Evolutionary conservation across 1,140 invertebrate species (phyloP), one percentile per base, ranked within the genome.

Genomic region (Lasaia peninsularis): DNA sequence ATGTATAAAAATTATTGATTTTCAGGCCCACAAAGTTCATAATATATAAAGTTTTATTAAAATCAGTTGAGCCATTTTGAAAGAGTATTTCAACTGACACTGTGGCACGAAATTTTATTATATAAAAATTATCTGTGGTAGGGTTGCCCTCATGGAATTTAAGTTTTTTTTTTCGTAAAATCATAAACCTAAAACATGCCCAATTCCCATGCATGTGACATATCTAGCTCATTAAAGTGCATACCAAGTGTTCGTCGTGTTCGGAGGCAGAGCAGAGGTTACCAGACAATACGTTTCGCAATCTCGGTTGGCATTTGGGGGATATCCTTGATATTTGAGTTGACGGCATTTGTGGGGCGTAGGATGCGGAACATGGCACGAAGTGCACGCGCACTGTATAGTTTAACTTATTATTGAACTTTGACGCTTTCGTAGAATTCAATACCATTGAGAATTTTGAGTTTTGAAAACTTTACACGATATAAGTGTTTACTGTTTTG

Each of bases 281-380:
- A 73, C 56, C 32, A 56, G 62, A 62, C 62, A 82, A 71, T 63
- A 66, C 52, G 60, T 79, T 75, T 79, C 69, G 70, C 77, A 84
- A 81, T 65, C 52, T 52, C 54, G 61, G 51, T 65, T 86, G 85
- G 71, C 85, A 88, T 88, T 88, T 88, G 53, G 71, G 40, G 60
- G 53, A 70, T 81, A 86, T 82, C 82, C 85, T 88, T 88, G 85
- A 88, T 88, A 86, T 86, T 88, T 88, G 69, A 69, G 68, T 67
- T 67, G 67, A 66, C 76, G 72, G 73, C 65, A 74, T 75, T 84
- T 67, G 67, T 61, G 59, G 58, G 65, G 69, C 77, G 79, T 80
- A 78, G 80, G 75, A 77, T 67, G 71, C 74, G 72, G 71, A 82
- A 75, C 63, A 63, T 60, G 64, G 28, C 63, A 67, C 64, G 48